phyloP scores from a whole-genome alignment of 1,140 invertebrate genomes.

The Penaeus japonicus region DNA sequence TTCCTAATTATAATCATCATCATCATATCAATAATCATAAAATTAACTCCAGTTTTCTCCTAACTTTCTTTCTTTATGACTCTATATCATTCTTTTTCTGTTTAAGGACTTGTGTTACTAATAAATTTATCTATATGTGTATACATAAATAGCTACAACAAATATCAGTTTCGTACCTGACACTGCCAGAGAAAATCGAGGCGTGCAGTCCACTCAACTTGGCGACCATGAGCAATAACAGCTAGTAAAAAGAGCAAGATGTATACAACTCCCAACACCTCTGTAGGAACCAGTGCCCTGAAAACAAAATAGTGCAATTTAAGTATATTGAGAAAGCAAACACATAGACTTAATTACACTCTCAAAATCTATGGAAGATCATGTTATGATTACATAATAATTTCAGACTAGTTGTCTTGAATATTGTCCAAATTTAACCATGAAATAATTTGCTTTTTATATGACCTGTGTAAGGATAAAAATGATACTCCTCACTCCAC shows the following conservation, averaged over 20 bases:
- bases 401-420: too few relatives aligned
- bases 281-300: conserved; percentile 46
- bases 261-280: conserved; percentile 39
- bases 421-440: too few relatives aligned
- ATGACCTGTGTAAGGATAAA: too few relatives aligned
- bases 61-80: background rate
- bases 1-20: background rate
- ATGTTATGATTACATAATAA: too few relatives aligned
- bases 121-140: too few relatives aligned
- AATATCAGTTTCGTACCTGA: conserved; percentile 64
- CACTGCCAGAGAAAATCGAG: conserved; percentile 82
- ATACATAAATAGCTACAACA: background rate
- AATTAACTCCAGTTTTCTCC: background rate
- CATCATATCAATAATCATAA: background rate
- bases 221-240: conserved; percentile 54
- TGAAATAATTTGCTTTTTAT: too few relatives aligned
- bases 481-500: too few relatives aligned
- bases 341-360: too few relatives aligned
- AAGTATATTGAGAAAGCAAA: too few relatives aligned
- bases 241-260: conserved; percentile 38
- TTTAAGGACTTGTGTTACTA: too few relatives aligned
- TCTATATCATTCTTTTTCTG: too few relatives aligned
- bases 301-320: background rate
- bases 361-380: too few relatives aligned
- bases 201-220: conserved; percentile 62